Base-by-base conservation (phyloP, 2,113 vertebrate genomes). In the Strigops habroptila region DNA sequence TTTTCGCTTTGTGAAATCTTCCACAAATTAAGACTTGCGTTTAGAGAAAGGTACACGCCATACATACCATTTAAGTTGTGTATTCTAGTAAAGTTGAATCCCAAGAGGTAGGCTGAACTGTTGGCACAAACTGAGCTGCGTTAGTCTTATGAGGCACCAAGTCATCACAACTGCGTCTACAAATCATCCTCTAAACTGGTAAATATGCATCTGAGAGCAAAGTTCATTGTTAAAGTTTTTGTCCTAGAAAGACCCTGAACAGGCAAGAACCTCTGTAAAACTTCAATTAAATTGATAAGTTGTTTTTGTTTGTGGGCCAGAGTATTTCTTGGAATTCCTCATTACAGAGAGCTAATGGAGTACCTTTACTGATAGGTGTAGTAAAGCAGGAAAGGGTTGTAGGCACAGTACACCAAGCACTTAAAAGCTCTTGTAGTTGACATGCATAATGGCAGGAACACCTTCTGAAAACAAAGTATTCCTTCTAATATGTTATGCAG, bases 401-500 rank as follows among this genome's bases (percentile, higher is more conserved):
- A 91, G 68, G 35, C 62, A 79, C 1, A 5, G 57, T 79, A 68
- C 67, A 60, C 23, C 39, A 21, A 94, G 49, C 67, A 41, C 63
- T 88, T 88, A 73, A 85, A 85, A 86, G 57, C 79, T 82, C 90
- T 73, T 82, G 57, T 39, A 52, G 57, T 39, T 90, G 62, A 64
- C 0, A 1, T 48, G 30, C 5, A 3, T 88, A 64, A 55, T 62
- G 63, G 53, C 82, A 76, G n/a, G 95, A 90, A 65, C 37, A 65
- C 49, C 79, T 94, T 64, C 75, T 80, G 92, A 89, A 94, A 93
- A 90, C 82, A 82, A 88, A 85, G n/a, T 95, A 49, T 62, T 73
- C 35, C 85, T 96, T 91, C 82, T 91, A 85, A 64, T 93, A 82
- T 35, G 63, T 90, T 94, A 84, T 67, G 86, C 84, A 89, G 21